Percentiles rank a stretch among this genome's conserved stretches.
These are phyloP conservation scores for Drosophila sucinea DNA, from an alignment of 1,140 invertebrate species.

Conservation along the genomic window DNA sequence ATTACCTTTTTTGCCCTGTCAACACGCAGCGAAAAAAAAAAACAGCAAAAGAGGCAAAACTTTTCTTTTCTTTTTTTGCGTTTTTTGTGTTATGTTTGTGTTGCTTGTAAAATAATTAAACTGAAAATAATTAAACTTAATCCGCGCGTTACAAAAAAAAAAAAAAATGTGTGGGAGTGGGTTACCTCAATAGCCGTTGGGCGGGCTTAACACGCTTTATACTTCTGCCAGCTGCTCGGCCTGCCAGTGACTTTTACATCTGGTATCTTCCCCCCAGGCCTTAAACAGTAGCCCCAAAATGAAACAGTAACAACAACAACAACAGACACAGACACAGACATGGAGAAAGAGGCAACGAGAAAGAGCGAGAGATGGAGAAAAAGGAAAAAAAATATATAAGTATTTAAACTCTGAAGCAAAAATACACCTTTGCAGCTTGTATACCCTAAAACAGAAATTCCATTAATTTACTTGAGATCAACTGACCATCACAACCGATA, in stretches of 20 bases:
- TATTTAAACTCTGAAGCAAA: background rate
- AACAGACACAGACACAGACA: background rate
- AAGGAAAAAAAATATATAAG: background rate
- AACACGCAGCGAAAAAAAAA: constrained; percentile 45
- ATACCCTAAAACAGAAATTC: no score
- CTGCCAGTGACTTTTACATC: constrained; percentile 11
- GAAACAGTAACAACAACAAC: constrained; percentile 7
- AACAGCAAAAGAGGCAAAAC: constrained; percentile 4
- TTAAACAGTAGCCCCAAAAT: constrained; percentile 49
- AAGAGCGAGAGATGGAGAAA: background rate
- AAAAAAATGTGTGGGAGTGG: constrained; percentile 60
- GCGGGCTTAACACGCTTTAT: constrained; percentile 68
- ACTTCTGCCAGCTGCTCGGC: background rate
- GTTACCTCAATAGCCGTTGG: constrained; percentile 73
- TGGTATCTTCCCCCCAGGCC: constrained; percentile 24
- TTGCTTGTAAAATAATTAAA: constrained; percentile 76
- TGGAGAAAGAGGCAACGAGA: background rate
- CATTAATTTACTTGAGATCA: no score
- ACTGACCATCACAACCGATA: background rate
- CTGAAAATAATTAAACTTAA: constrained; percentile 77
- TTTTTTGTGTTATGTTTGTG: constrained; percentile 36
- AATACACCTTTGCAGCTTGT: background rate
- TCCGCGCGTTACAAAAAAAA: constrained; percentile 42
- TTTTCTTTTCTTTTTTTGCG: constrained; percentile 23
- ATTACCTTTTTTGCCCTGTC: constrained; percentile 50